phyloP scores from a whole-genome alignment of 2,797 vertebrate genomes.

The Thamnophis elegans region DNA sequence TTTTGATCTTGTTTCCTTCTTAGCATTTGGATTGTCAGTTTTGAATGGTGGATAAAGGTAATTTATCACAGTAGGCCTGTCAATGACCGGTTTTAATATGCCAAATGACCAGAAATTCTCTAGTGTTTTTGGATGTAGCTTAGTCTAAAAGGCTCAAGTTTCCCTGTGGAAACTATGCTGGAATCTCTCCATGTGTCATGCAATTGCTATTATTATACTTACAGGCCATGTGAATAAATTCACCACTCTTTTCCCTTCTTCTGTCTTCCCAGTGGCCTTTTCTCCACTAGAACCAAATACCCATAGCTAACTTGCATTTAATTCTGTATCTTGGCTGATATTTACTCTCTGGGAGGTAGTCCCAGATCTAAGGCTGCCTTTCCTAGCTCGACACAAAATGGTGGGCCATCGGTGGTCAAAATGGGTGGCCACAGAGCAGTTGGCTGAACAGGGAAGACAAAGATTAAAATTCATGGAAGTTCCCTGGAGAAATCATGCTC shows the following conservation, averaged over 20 bases:
- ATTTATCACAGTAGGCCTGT: not conserved
- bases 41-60: not conserved
- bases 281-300: not conserved
- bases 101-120: not conserved
- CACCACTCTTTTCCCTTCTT: not conserved
- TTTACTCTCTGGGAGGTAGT: not conserved
- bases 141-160: not conserved
- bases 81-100: not conserved
- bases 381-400: not conserved
- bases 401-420: not conserved
- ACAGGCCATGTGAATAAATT: not conserved
- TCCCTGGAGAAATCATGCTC: not conserved
- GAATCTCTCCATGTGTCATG: not conserved
- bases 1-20: not conserved
- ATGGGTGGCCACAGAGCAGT: not conserved
- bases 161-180: not conserved
- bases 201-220: not conserved
- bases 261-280: not conserved
- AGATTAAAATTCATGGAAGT: not conserved
- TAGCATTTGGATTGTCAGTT: not conserved
- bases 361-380: not conserved
- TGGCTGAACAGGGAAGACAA: not conserved
- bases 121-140: not conserved
- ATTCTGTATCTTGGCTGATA: not conserved
- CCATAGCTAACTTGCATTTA: not conserved